Conservation (phyloP, 2,888 invertebrate species). For the Sphaerophoria rueppellii region DNA sequence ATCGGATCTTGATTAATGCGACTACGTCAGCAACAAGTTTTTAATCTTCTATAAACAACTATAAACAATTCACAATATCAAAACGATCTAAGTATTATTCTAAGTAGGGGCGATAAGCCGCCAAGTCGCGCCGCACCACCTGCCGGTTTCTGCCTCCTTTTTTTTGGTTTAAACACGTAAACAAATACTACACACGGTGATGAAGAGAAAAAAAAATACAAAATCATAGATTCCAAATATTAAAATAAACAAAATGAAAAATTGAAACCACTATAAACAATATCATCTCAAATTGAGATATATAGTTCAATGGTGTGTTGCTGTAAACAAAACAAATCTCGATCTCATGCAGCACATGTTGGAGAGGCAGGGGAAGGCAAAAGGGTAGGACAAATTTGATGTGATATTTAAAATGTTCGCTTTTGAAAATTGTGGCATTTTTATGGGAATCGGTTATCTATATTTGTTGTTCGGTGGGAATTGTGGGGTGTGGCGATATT, state of each 20-base stretch:
- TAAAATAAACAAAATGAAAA: constrained; percentile 52
- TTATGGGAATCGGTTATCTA: constrained; percentile 36
- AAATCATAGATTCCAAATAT: constrained; percentile 18
- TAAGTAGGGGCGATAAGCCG: constrained; percentile 6
- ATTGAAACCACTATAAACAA: constrained; percentile 54
- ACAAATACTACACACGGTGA: constrained; percentile 9
- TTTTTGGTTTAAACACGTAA: constrained; percentile 4
- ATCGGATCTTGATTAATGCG: constrained; percentile 26
- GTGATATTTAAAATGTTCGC: constrained; percentile 25
- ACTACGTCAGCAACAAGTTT: constrained; percentile 44
- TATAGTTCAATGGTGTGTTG: constrained; percentile 47
- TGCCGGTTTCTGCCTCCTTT: neutral
- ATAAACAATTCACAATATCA: constrained; percentile 44
- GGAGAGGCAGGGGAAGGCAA: neutral
- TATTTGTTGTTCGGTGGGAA: too few relatives aligned
- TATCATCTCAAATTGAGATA: constrained; percentile 28
- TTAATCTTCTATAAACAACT: constrained; percentile 41
- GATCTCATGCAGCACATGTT: neutral
- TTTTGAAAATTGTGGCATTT: constrained; percentile 57
- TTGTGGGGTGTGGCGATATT: neutral
- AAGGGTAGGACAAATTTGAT: constrained; percentile 9
- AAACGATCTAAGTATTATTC: constrained; percentile 36
- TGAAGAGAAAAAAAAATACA: neutral
- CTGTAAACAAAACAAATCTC: constrained; percentile 49
- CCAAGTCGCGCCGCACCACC: neutral